phyloP scores from a whole-genome alignment of 2,888 invertebrate species.

The Anaspis maculata region DNA sequence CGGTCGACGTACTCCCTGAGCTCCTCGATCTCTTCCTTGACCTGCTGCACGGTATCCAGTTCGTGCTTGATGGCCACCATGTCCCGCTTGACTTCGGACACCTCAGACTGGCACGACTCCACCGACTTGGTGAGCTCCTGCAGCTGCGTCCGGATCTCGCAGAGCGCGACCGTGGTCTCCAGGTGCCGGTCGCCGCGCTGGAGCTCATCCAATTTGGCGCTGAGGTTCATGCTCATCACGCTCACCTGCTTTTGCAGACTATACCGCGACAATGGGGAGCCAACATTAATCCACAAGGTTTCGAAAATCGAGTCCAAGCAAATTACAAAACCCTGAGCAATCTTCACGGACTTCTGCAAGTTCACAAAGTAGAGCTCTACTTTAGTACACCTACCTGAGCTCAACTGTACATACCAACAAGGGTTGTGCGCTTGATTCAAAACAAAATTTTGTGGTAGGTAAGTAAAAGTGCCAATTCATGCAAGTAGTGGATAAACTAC shows the following conservation, averaged over 20 bases:
- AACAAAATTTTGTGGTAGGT: too few relatives aligned
- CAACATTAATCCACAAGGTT: background rate
- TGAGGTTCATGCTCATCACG: constrained; percentile 95
- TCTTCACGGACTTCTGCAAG: too few relatives aligned
- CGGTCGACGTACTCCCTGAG: constrained; percentile 86
- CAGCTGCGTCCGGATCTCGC: constrained; percentile 86
- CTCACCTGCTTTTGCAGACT: constrained; percentile 97
- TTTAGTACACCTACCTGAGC: too few relatives aligned
- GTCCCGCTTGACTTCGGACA: constrained; percentile 87
- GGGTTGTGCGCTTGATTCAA: too few relatives aligned
- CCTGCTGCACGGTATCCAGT: constrained; percentile 88
- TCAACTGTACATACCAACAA: too few relatives aligned
- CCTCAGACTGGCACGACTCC: constrained; percentile 91
- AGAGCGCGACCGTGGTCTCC: constrained; percentile 88
- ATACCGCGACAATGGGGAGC: too few relatives aligned
- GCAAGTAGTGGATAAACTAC: too few relatives aligned
- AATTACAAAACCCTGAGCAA: too few relatives aligned
- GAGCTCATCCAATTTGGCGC: constrained; percentile 89
- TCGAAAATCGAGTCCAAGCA: too few relatives aligned
- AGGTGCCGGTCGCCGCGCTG: constrained; percentile 79
- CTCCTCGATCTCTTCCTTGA: constrained; percentile 91
- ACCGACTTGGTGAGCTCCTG: constrained; percentile 91
- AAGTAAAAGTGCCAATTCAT: too few relatives aligned
- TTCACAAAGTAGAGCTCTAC: too few relatives aligned
- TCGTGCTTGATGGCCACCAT: constrained; percentile 94